Conservation (phyloP, 1,140 invertebrate species). For the Nasonia longicornis region DNA sequence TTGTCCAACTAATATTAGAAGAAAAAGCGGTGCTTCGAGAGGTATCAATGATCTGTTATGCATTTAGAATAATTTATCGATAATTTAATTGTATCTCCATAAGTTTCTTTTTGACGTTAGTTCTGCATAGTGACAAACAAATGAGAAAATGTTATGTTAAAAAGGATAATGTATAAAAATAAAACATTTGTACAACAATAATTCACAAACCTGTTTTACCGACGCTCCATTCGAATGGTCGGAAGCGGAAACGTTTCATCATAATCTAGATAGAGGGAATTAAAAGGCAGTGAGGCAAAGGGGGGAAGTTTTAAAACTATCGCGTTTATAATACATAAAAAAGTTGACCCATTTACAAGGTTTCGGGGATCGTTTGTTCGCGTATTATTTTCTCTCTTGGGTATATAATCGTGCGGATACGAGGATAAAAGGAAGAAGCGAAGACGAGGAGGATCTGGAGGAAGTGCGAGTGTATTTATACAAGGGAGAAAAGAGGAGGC, state of each 20-base stretch:
- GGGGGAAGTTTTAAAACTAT: not conserved
- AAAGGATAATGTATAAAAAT: not conserved
- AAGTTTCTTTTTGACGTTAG: not conserved
- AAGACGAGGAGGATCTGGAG: not conserved
- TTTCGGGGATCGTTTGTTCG: not conserved
- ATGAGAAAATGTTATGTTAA: not conserved
- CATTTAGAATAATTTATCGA: not conserved
- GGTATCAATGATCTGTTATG: not conserved
- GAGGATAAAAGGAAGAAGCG: not conserved
- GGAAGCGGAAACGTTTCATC: not conserved
- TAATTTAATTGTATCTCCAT: not conserved
- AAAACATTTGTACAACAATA: no score
- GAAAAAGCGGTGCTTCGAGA: not conserved
- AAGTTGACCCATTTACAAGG: slow-evolving; percentile 3
- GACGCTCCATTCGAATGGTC: not conserved
- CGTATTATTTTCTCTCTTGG: not conserved
- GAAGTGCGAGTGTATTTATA: not conserved
- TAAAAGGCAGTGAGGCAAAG: not conserved
- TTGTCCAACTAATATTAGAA: not conserved
- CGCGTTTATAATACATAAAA: not conserved
- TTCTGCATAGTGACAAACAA: not conserved
- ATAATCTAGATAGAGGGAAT: not conserved
- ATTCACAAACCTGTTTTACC: not conserved
- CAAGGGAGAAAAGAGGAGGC: not conserved
- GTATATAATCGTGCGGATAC: slow-evolving; percentile 15